These are phyloP conservation scores for Hemiprocne comata DNA, from an alignment of 2,113 vertebrate genomes.

Conservation along the genomic window DNA sequence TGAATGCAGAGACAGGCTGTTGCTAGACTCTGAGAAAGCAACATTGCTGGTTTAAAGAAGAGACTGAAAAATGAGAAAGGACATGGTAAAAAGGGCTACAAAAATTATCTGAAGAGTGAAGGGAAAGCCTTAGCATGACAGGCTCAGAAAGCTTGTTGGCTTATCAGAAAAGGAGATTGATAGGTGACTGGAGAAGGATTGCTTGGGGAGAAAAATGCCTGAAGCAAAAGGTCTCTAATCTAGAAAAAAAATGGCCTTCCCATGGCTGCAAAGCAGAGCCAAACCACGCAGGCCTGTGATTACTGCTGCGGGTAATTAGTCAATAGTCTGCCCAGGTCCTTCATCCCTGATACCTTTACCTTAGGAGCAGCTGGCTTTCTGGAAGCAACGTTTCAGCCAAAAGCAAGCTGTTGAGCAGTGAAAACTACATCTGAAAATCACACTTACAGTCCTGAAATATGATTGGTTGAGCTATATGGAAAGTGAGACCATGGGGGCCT, in stretches of 20 bases:
- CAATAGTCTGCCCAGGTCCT: neutral
- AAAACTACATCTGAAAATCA: neutral
- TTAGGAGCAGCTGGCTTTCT: neutral
- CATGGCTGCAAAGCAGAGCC: neutral
- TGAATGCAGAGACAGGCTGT: neutral
- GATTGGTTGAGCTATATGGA: neutral
- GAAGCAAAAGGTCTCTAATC: neutral
- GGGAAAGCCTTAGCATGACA: neutral
- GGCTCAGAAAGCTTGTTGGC: neutral
- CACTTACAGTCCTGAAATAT: neutral
- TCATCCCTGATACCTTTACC: neutral
- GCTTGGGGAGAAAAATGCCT: neutral
- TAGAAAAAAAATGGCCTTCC: neutral
- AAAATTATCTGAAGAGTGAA: neutral
- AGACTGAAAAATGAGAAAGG: neutral
- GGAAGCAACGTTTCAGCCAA: neutral
- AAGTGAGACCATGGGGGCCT: neutral
- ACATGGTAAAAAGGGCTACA: neutral
- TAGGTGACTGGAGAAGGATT: neutral
- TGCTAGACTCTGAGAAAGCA: neutral
- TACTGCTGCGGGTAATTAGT: neutral
- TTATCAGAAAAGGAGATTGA: constrained; percentile 2
- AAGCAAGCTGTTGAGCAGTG: neutral
- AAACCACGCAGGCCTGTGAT: neutral
- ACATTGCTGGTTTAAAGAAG: neutral